These are phyloP conservation scores for Polyommatus icarus DNA, from an alignment of 2,888 invertebrate genomes.

Conservation along the genomic window DNA sequence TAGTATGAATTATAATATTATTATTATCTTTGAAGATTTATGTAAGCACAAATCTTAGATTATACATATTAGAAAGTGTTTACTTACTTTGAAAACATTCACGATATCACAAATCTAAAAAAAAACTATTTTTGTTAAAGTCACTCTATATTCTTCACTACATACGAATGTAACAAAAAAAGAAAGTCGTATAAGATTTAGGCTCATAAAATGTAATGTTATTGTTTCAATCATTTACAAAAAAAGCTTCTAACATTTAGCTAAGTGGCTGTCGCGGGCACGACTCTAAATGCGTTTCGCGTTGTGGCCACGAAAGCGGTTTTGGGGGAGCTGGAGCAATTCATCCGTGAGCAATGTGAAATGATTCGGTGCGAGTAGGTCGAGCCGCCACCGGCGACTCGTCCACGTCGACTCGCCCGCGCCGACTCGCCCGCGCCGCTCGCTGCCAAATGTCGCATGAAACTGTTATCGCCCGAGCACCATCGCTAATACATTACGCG, in stretches of 20 bases:
- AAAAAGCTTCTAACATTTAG: neutral
- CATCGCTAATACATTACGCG: constrained; percentile 25
- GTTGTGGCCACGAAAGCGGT: neutral
- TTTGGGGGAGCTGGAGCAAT: neutral
- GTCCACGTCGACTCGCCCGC: neutral
- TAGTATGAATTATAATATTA: too few species aligned
- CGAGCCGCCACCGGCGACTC: neutral
- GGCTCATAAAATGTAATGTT: neutral
- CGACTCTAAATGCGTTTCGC: neutral
- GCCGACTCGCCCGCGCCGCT: constrained; percentile 1
- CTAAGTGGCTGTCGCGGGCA: constrained; percentile 9
- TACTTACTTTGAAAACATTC: neutral
- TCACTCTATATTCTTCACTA: neutral
- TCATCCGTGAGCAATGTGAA: constrained; percentile 5
- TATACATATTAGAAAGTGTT: neutral
- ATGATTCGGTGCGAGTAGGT: neutral
- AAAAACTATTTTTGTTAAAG: neutral
- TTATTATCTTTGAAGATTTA: too few species aligned
- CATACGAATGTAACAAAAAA: neutral
- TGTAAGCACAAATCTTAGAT: too few species aligned
- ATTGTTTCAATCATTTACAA: neutral
- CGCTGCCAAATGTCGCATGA: constrained; percentile 24
- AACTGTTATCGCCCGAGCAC: constrained; percentile 15
- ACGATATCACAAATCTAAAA: neutral
- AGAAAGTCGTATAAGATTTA: neutral